phyloP scores from a whole-genome alignment of 2,888 invertebrate genomes.

The Zeuzera pyrina region DNA sequence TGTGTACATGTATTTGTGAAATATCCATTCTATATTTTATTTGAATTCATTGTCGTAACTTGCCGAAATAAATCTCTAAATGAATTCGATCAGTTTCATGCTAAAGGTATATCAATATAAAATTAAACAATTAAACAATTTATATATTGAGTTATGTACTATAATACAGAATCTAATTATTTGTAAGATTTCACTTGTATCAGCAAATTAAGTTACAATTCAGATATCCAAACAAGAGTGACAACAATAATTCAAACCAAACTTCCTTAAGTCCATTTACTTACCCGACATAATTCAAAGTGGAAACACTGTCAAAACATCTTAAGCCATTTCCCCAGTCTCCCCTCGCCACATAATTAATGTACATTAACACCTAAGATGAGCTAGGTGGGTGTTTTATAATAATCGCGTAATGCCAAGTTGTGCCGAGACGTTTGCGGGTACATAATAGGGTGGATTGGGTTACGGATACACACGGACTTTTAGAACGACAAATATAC shows the following conservation, averaged over 20 bases:
- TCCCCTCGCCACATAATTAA: constrained; percentile 45
- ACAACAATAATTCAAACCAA: constrained; percentile 20
- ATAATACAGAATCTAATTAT: too few species aligned
- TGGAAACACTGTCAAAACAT: constrained; percentile 47
- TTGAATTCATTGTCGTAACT: too few species aligned
- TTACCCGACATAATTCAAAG: constrained; percentile 40
- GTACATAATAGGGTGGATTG: constrained; percentile 36
- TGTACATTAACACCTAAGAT: constrained; percentile 57
- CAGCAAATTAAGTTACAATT: too few species aligned
- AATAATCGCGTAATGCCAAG: constrained; percentile 37
- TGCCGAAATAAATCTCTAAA: too few species aligned
- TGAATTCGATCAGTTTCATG: too few species aligned
- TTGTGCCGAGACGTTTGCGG: constrained; percentile 36
- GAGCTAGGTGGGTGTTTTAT: constrained; percentile 42
- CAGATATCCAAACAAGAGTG: too few species aligned
- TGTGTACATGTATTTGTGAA: too few species aligned
- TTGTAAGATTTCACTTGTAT: too few species aligned
- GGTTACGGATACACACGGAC: constrained; percentile 33
- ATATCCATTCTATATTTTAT: too few species aligned
- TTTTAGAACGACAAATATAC: constrained; percentile 4
- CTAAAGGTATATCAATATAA: too few species aligned
- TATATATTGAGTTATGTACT: too few species aligned
- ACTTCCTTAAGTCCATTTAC: constrained; percentile 29
- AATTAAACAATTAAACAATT: too few species aligned
- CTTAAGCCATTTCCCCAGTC: constrained; percentile 26